These are phyloP conservation scores for Chymomyza costata DNA, from an alignment of 1,140 invertebrate species.

Conservation along the genomic window DNA sequence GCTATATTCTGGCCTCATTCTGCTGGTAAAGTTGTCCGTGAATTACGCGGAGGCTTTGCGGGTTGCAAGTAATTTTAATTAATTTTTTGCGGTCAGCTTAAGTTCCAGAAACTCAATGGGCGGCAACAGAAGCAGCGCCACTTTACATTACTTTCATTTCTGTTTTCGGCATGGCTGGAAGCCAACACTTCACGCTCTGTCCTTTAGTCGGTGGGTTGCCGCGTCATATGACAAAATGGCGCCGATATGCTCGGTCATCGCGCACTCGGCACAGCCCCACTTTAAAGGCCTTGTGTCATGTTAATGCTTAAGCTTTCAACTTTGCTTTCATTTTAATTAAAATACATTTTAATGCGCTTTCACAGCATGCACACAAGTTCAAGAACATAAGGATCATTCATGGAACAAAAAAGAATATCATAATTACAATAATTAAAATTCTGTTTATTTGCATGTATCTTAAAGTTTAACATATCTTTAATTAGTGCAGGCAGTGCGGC, in stretches of 20 bases:
- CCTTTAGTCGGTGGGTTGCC: constrained; percentile 2
- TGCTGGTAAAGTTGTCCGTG: no score
- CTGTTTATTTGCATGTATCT: no score
- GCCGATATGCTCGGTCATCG: no score
- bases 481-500: no score
- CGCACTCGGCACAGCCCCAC: constrained; percentile 10
- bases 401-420: no score
- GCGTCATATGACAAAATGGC: constrained; percentile 17
- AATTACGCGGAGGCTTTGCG: constrained; percentile 23
- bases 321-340: constrained; percentile 70
- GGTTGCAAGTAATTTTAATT: constrained; percentile 53
- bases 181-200: not conserved
- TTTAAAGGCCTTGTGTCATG: constrained; percentile 35
- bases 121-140: no score
- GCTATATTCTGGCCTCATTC: constrained; percentile 1
- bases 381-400: no score
- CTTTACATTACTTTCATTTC: not conserved
- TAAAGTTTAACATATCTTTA: no score
- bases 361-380: not conserved
- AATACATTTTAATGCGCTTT: constrained; percentile 63
- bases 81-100: constrained; percentile 61
- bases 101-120: constrained; percentile 15
- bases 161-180: no score
- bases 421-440: no score
- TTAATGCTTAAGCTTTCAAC: constrained; percentile 43